Conservation (phyloP, 1,140 invertebrate genomes). For the Geopemphigus sp. region DNA sequence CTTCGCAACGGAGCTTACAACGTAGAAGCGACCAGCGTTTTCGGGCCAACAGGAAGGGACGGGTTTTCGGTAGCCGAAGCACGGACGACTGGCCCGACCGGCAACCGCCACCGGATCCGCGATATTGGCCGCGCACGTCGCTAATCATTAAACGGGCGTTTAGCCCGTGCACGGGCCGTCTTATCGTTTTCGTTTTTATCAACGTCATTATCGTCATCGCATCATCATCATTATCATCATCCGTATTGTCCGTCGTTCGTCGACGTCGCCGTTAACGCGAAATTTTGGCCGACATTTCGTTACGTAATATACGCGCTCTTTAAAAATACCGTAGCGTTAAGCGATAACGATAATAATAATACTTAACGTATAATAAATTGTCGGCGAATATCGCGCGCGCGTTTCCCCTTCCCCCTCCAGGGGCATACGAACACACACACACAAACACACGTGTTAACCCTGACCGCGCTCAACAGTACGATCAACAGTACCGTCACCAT, state of each 20-base stretch:
- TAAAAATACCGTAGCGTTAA: background rate
- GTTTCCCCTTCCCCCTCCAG: background rate
- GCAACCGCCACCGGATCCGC: no score
- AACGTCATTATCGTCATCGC: background rate
- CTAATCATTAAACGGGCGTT: no score
- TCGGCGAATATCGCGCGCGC: background rate
- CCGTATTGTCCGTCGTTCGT: background rate
- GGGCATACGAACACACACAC: background rate
- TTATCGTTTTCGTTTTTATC: background rate
- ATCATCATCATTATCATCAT: background rate
- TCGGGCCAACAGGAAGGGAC: no score
- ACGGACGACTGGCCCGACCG: no score
- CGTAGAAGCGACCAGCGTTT: no score
- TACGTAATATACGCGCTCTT: background rate
- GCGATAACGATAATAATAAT: background rate
- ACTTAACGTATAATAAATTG: background rate
- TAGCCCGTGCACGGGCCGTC: no score
- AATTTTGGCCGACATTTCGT: no score
- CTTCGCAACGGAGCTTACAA: no score
- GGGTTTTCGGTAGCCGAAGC: no score
- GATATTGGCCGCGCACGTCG: no score
- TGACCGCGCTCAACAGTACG: slow-evolving; percentile 41
- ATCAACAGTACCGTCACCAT: background rate
- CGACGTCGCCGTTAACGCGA: background rate
- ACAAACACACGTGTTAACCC: slow-evolving; percentile 35